Conservation (phyloP, 1,140 invertebrate species). For the Anoplophora glabripennis region DNA sequence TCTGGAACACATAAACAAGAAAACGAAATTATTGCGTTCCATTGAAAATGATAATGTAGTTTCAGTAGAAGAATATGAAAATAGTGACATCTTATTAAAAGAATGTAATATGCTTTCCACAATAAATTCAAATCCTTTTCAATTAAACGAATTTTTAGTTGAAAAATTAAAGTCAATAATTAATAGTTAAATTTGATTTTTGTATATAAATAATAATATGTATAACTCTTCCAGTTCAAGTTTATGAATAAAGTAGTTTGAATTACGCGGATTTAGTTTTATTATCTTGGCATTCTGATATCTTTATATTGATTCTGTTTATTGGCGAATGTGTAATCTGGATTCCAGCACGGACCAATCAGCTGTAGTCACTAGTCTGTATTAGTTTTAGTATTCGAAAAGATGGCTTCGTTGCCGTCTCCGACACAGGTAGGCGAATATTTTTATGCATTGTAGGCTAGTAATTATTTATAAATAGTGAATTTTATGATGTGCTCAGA, state of each 20-base stretch:
- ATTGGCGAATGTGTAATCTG: neutral
- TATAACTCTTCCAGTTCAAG: neutral
- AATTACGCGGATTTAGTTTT: neutral
- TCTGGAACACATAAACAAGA: constrained; percentile 34
- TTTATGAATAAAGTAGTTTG: neutral
- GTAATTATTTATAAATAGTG: neutral
- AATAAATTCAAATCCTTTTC: neutral
- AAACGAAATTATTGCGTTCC: constrained; percentile 31
- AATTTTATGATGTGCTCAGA: neutral
- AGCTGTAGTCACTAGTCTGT: constrained; percentile 31
- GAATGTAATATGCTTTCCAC: neutral
- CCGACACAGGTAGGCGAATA: constrained; percentile 59
- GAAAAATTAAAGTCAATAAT: neutral
- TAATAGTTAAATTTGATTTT: neutral
- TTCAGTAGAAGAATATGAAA: constrained; percentile 34
- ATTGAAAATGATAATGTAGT: constrained; percentile 32
- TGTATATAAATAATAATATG: neutral
- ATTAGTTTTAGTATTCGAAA: constrained; percentile 50
- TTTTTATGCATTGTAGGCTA: constrained; percentile 11
- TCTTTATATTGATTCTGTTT: constrained; percentile 39
- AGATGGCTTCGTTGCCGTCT: constrained; percentile 69
- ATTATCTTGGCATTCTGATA: constrained; percentile 41
- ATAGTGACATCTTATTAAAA: neutral
- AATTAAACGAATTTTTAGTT: neutral
- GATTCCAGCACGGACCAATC: constrained; percentile 38